These are phyloP conservation scores for Thamnophis elegans DNA, from an alignment of 2,797 vertebrate species.

Conservation along the genomic window DNA sequence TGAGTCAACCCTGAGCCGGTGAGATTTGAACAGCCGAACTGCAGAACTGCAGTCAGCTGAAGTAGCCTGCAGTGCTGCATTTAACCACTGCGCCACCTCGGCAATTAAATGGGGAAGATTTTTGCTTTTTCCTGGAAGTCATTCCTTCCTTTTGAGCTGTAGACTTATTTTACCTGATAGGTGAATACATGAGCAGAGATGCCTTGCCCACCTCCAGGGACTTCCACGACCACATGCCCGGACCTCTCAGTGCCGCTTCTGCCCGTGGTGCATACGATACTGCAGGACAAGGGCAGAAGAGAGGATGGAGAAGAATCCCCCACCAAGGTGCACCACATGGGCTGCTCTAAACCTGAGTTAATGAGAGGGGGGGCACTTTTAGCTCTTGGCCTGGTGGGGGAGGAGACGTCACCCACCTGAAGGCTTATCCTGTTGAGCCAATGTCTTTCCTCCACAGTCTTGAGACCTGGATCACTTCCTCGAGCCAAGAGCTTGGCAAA, in stretches of 20 bases:
- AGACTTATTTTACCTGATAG: slow-evolving; percentile 83
- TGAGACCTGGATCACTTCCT: neutral
- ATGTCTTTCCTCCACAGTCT: neutral
- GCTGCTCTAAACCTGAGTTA: slow-evolving; percentile 43
- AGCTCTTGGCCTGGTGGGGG: slow-evolving; percentile 9
- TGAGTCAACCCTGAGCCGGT: too few relatives aligned
- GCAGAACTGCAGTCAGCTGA: too few relatives aligned
- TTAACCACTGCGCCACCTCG: too few relatives aligned
- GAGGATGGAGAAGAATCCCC: slow-evolving; percentile 40
- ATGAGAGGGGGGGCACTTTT: slow-evolving; percentile 41
- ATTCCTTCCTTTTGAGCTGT: neutral
- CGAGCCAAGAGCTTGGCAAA: neutral
- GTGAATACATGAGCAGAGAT: slow-evolving; percentile 82
- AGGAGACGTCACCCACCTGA: neutral
- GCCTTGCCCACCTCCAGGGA: slow-evolving; percentile 83
- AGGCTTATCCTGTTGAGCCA: neutral
- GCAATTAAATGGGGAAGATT: neutral
- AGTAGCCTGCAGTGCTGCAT: too few relatives aligned
- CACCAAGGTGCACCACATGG: slow-evolving; percentile 39
- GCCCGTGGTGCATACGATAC: slow-evolving; percentile 86
- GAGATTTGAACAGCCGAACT: too few relatives aligned
- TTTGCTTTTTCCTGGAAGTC: neutral
- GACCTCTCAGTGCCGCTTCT: slow-evolving; percentile 76
- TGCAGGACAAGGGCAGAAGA: slow-evolving; percentile 67
- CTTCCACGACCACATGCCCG: slow-evolving; percentile 82